These are phyloP conservation scores for Phoenicopterus ruber DNA, from an alignment of 2,113 vertebrate genomes.

Conservation along the genomic window DNA sequence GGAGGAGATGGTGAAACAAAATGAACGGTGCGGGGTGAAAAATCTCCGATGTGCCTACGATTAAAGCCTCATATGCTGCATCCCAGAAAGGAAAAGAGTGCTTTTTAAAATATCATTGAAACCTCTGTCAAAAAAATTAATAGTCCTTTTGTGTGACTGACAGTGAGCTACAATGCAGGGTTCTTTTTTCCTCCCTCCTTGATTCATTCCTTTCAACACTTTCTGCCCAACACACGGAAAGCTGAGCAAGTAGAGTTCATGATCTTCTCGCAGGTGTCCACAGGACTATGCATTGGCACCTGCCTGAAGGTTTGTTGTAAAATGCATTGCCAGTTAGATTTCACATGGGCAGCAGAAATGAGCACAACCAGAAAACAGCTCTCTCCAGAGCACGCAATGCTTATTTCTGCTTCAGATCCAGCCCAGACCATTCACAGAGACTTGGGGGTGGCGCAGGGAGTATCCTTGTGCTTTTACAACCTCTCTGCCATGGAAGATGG, in stretches of 20 bases:
- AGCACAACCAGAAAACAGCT: neutral
- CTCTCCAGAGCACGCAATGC: neutral
- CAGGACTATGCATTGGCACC: neutral
- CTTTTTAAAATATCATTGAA: neutral
- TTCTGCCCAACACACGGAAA: neutral
- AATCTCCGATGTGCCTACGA: neutral
- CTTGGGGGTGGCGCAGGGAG: neutral
- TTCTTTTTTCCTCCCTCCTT: neutral
- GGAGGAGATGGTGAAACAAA: neutral
- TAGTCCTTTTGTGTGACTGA: neutral
- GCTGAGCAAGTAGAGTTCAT: neutral
- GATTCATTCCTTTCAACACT: neutral
- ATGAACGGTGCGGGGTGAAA: accelerated
- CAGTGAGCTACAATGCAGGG: neutral
- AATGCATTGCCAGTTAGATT: neutral
- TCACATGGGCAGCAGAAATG: neutral
- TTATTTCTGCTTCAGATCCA: neutral
- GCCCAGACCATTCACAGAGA: neutral
- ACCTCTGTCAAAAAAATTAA: neutral
- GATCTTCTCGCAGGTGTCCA: neutral
- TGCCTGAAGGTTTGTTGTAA: neutral
- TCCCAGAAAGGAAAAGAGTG: neutral
- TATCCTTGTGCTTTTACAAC: neutral
- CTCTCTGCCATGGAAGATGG: neutral
- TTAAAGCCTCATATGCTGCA: neutral